phyloP scores from a whole-genome alignment of 1,140 invertebrate species.

The Dinothrombium tinctorium region DNA sequence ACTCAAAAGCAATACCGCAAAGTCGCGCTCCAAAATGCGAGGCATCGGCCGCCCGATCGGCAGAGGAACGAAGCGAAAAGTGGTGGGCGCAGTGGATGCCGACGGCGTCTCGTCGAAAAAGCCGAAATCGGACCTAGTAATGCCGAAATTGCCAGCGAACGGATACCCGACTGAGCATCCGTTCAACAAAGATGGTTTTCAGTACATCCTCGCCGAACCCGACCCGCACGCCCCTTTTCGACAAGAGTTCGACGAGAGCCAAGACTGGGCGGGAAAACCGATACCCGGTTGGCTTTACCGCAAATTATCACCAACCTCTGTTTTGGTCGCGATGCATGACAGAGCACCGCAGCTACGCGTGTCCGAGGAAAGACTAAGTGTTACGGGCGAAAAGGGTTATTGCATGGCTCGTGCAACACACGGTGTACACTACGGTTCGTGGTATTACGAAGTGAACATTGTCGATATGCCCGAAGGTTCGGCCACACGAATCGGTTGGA shows the following conservation, averaged over 20 bases:
- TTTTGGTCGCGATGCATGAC: slow-evolving; percentile 79
- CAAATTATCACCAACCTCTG: slow-evolving; percentile 55
- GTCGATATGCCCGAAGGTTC: slow-evolving; percentile 83
- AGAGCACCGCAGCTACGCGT: slow-evolving; percentile 77
- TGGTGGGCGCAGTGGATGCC: neutral
- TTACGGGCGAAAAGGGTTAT: slow-evolving; percentile 93
- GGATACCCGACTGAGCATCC: slow-evolving; percentile 92
- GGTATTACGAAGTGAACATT: slow-evolving; percentile 86
- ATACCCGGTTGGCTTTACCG: slow-evolving; percentile 95
- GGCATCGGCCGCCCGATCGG: too few relatives aligned
- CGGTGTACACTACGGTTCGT: slow-evolving; percentile 54
- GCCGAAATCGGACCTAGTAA: slow-evolving; percentile 31
- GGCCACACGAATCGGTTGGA: slow-evolving; percentile 78
- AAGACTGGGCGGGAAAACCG: slow-evolving; percentile 86
- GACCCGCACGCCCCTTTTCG: slow-evolving; percentile 83
- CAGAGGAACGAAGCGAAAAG: neutral
- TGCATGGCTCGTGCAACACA: slow-evolving; percentile 87
- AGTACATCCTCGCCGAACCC: slow-evolving; percentile 87
- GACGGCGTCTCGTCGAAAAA: neutral
- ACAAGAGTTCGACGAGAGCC: slow-evolving; percentile 88
- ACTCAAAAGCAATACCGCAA: too few relatives aligned
- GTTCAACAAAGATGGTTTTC: slow-evolving; percentile 91
- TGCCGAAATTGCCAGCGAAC: slow-evolving; percentile 57
- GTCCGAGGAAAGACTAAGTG: slow-evolving; percentile 67
- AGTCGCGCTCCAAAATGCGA: too few relatives aligned